These are phyloP conservation scores for Monochamus alternatus DNA, from an alignment of 2,888 invertebrate genomes.

Conservation along the genomic window DNA sequence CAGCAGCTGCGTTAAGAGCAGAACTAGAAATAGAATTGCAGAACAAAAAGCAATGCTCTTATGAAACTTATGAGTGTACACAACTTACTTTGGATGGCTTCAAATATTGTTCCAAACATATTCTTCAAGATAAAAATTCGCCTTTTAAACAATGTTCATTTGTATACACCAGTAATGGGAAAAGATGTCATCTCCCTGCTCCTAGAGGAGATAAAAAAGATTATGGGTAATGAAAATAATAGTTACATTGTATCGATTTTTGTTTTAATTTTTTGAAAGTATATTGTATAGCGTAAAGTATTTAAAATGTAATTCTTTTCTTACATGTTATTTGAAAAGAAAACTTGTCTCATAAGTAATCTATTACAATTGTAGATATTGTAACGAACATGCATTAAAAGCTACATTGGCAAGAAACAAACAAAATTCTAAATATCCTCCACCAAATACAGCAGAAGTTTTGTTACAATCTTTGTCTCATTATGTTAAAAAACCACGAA, in stretches of 20 bases:
- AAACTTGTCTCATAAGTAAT: background rate
- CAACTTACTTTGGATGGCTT: slow-evolving; percentile 81
- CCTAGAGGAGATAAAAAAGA: slow-evolving; percentile 83
- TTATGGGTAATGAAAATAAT: slow-evolving; percentile 71
- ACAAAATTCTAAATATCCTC: slow-evolving; percentile 75
- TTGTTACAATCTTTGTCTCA: slow-evolving; percentile 78
- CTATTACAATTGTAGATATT: slow-evolving; percentile 72
- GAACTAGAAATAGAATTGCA: slow-evolving; percentile 78
- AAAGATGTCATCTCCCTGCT: slow-evolving; percentile 85
- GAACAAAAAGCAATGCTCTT: slow-evolving; percentile 76
- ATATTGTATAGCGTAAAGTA: no score
- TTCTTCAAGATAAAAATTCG: slow-evolving; percentile 86
- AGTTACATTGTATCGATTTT: no score
- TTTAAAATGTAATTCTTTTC: no score
- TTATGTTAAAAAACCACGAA: slow-evolving; percentile 72
- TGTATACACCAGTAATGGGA: slow-evolving; percentile 79
- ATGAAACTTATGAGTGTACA: slow-evolving; percentile 79
- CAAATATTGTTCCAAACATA: slow-evolving; percentile 86
- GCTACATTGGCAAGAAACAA: slow-evolving; percentile 78
- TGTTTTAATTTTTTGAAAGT: no score
- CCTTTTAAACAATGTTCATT: slow-evolving; percentile 89
- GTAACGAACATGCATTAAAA: slow-evolving; percentile 80
- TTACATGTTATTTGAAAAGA: no score
- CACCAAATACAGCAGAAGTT: slow-evolving; percentile 79
- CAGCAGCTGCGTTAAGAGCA: slow-evolving; percentile 63